phyloP scores from a whole-genome alignment of 1,140 invertebrate species.

The Harlomillsia oculata region DNA sequence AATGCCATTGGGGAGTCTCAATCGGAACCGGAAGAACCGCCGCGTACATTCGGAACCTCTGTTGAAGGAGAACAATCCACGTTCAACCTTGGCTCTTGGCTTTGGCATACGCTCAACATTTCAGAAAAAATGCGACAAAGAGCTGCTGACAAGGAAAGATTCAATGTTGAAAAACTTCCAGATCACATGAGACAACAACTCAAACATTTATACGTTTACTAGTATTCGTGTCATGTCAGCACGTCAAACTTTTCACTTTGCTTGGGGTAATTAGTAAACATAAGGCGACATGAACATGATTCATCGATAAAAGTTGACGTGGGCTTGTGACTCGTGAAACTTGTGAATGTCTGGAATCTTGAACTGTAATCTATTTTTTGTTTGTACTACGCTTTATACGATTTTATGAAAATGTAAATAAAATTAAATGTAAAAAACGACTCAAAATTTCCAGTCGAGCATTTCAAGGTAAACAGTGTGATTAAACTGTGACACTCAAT shows the following conservation, averaged over 20 bases:
- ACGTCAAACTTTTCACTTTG: not conserved
- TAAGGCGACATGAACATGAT: not conserved
- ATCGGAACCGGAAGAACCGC: not conserved
- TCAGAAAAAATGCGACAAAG: not conserved
- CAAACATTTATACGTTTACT: constrained; percentile 23
- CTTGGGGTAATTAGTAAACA: not conserved
- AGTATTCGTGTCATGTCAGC: not conserved
- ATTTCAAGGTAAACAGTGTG: too few species aligned
- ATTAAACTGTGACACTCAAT: too few species aligned
- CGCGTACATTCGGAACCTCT: not conserved
- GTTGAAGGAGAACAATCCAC: too few species aligned
- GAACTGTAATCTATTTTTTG: too few species aligned
- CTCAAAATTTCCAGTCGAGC: too few species aligned
- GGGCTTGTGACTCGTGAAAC: too few species aligned
- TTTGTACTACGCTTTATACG: too few species aligned
- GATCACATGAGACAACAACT: constrained; percentile 20
- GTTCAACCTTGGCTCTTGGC: constrained; percentile 4
- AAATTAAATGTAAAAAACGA: too few species aligned
- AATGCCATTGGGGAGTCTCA: not conserved
- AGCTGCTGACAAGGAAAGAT: constrained; percentile 7
- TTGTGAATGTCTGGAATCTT: too few species aligned
- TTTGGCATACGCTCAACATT: constrained; percentile 4
- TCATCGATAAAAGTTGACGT: too few species aligned
- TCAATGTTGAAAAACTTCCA: constrained; percentile 15
- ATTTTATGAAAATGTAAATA: not conserved